Percentiles rank a stretch among this genome's conserved stretches.
These are phyloP conservation scores for Lepidostoma basale DNA, from an alignment of 1,140 invertebrate species.

Conservation along the genomic window DNA sequence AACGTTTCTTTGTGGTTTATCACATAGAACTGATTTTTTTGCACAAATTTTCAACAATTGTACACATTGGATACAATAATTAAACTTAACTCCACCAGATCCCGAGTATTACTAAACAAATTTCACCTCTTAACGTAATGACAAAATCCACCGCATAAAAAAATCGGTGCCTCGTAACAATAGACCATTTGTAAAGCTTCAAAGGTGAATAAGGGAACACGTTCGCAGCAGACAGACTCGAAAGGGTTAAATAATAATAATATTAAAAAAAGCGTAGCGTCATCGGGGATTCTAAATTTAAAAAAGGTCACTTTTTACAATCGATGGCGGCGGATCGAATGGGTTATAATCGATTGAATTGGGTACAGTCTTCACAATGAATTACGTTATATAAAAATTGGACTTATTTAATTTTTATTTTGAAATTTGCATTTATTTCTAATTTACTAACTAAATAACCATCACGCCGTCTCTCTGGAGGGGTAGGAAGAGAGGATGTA, in stretches of 20 bases:
- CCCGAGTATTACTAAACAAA: conserved; percentile 39
- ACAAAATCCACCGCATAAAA: conserved; percentile 46
- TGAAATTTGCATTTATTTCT: no score
- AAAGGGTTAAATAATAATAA: conserved; percentile 43
- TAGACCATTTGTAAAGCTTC: conserved; percentile 42
- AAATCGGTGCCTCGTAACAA: conserved; percentile 29
- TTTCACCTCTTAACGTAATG: conserved; percentile 39
- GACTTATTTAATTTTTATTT: neutral
- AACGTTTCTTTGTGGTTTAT: no score
- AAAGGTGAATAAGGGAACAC: conserved; percentile 41
- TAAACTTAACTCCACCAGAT: conserved; percentile 23
- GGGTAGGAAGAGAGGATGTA: no score
- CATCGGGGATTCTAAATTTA: conserved; percentile 42
- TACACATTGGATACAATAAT: no score
- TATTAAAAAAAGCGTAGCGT: conserved; percentile 32
- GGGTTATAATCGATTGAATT: conserved; percentile 28
- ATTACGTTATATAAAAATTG: neutral
- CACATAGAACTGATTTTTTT: no score
- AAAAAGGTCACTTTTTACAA: conserved; percentile 41
- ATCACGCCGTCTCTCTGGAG: no score
- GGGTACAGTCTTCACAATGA: conserved; percentile 22
- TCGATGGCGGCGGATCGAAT: conserved; percentile 35
- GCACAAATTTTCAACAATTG: no score
- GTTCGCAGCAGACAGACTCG: conserved; percentile 37
- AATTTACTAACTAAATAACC: no score